These are phyloP conservation scores for Tuberolachnus salignus DNA, from an alignment of 2,888 invertebrate species.

Conservation along the genomic window DNA sequence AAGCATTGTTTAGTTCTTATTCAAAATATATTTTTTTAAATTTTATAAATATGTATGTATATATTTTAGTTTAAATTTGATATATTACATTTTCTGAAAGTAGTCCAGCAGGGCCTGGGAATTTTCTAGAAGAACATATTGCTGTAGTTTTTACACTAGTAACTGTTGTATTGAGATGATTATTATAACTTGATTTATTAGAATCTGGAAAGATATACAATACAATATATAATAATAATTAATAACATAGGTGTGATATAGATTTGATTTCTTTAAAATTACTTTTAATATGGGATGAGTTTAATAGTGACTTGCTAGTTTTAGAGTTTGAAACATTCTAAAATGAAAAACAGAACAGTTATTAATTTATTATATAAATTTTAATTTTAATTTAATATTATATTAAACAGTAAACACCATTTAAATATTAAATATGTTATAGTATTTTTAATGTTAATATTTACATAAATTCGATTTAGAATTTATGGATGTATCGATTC, in stretches of 20 bases:
- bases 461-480: too few species aligned
- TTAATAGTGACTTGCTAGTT: neutral
- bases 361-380: neutral
- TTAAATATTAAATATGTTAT: neutral
- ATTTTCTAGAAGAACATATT: constrained; percentile 61
- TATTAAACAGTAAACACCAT: neutral
- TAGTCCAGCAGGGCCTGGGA: constrained; percentile 66
- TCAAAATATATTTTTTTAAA: too few species aligned
- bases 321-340: neutral
- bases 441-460: neutral
- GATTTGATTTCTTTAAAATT: constrained; percentile 8
- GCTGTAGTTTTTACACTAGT: constrained; percentile 37
- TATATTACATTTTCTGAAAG: constrained; percentile 61
- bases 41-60: too few species aligned
- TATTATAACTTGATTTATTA: neutral
- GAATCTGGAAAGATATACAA: constrained; percentile 4
- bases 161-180: constrained; percentile 27
- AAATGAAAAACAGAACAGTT: neutral
- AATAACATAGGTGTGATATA: neutral
- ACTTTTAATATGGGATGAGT: constrained; percentile 13
- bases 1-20: too few species aligned
- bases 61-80: too few species aligned
- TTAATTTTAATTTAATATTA: neutral
- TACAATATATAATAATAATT: neutral
- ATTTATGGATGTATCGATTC: too few species aligned